Conservation (phyloP, 2,113 vertebrate species). For the Zosterops hypoxanthus region DNA sequence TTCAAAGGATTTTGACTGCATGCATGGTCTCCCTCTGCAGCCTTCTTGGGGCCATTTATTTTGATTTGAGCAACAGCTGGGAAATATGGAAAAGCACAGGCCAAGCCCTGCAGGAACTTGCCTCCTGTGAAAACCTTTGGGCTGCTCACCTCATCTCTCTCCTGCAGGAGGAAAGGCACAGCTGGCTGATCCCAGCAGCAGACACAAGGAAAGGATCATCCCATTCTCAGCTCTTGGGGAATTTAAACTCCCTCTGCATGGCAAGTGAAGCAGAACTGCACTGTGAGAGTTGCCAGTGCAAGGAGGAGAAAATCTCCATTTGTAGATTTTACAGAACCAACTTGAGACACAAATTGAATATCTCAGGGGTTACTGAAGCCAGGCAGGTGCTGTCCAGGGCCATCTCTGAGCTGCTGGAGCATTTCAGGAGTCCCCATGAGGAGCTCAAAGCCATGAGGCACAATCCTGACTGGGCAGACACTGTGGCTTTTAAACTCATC, state of each 20-base stretch:
- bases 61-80: constrained; percentile 76
- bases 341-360: constrained; percentile 25
- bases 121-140: constrained; percentile 74
- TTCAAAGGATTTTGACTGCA: constrained; percentile 75
- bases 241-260: constrained; percentile 58
- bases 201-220: not conserved
- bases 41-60: constrained; percentile 77
- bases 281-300: constrained; percentile 51
- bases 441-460: constrained; percentile 64
- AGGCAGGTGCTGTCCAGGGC: not conserved
- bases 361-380: not conserved
- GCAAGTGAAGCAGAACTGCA: not conserved
- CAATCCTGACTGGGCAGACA: constrained; percentile 75
- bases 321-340: constrained; percentile 55
- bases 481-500: constrained; percentile 76
- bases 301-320: constrained; percentile 19
- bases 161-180: constrained; percentile 74
- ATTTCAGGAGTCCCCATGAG: constrained; percentile 55
- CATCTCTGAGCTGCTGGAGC: constrained; percentile 70
- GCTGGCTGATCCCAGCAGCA: not conserved
- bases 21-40: constrained; percentile 81
- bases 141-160: constrained; percentile 63
- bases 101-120: constrained; percentile 69
- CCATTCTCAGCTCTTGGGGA: not conserved
- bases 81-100: constrained; percentile 71